Percentiles rank a stretch among this genome's conserved stretches.
phyloP scores from a whole-genome alignment of 1,140 invertebrate species.

The Bombus haemorrhoidalis region DNA sequence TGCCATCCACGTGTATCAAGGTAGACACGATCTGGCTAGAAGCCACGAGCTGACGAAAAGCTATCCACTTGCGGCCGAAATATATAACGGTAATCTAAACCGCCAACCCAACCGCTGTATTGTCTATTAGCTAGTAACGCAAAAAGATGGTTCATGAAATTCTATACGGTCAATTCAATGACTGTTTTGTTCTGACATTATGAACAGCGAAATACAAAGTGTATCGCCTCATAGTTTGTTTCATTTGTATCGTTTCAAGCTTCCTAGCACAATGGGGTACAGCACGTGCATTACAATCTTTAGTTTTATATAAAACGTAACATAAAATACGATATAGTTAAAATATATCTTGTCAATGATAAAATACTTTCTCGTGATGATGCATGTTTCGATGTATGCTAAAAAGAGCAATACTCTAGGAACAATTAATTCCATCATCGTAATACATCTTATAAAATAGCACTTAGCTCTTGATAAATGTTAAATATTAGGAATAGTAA shows the following conservation, averaged over 20 bases:
- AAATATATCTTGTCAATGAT: too few relatives aligned
- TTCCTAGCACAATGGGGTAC: too few relatives aligned
- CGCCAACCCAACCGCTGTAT: neutral
- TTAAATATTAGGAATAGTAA: neutral
- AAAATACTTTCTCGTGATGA: too few relatives aligned
- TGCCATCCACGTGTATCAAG: slow-evolving; percentile 20
- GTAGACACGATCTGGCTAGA: slow-evolving; percentile 32
- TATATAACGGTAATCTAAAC: slow-evolving; percentile 19
- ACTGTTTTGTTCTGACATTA: neutral
- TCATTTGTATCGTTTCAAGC: neutral
- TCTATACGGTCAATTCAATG: too few relatives aligned
- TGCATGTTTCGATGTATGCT: too few relatives aligned
- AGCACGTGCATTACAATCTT: too few relatives aligned
- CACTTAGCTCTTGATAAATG: neutral
- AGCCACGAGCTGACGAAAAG: slow-evolving; percentile 42
- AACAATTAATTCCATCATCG: too few relatives aligned
- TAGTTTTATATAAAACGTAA: too few relatives aligned
- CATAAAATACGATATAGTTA: too few relatives aligned
- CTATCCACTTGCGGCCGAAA: slow-evolving; percentile 25
- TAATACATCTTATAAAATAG: neutral
- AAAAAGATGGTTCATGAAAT: neutral
- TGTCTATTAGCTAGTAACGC: neutral
- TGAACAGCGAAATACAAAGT: neutral
- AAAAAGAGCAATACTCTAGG: too few relatives aligned
- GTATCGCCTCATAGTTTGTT: neutral